Evolutionary conservation across 1,140 invertebrate genomes (phyloP).

Genomic region (Palaemon carinicauda): DNA sequence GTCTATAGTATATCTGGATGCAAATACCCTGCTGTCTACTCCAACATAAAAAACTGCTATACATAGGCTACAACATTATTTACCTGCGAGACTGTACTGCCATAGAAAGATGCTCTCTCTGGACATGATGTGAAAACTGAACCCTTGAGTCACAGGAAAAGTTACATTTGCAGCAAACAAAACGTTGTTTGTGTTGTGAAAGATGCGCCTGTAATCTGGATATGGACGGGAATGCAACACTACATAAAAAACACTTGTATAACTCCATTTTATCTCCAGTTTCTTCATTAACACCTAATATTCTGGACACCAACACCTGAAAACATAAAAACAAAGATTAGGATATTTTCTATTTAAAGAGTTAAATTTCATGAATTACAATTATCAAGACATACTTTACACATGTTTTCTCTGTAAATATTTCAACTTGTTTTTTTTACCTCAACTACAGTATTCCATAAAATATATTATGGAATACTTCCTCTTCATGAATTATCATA

Average conservation of each 20-base stretch:
- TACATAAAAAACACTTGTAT: conserved; percentile 68
- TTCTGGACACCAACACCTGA: conserved; percentile 63
- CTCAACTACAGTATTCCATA: too few species aligned
- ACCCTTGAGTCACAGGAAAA: conserved; percentile 63
- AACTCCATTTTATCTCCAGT: conserved; percentile 64
- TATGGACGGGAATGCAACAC: conserved; percentile 64
- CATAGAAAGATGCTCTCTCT: conserved; percentile 55
- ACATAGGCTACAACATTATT: neutral
- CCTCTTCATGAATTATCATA: too few species aligned
- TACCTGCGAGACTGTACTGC: conserved; percentile 10
- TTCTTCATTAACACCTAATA: conserved; percentile 65
- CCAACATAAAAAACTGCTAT: neutral
- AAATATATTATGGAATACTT: too few species aligned
- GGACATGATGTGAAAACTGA: conserved; percentile 63
- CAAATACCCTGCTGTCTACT: too few species aligned
- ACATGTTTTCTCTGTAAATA: too few species aligned
- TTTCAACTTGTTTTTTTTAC: too few species aligned
- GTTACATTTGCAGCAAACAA: conserved; percentile 64
- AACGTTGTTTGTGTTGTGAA: conserved; percentile 63
- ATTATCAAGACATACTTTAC: neutral
- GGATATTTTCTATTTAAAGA: neutral
- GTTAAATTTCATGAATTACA: neutral
- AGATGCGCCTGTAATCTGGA: conserved; percentile 65
- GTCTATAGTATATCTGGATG: too few species aligned
- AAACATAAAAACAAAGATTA: neutral